Conservation (phyloP, 2,113 vertebrate genomes). For the Lates calcarifer region DNA sequence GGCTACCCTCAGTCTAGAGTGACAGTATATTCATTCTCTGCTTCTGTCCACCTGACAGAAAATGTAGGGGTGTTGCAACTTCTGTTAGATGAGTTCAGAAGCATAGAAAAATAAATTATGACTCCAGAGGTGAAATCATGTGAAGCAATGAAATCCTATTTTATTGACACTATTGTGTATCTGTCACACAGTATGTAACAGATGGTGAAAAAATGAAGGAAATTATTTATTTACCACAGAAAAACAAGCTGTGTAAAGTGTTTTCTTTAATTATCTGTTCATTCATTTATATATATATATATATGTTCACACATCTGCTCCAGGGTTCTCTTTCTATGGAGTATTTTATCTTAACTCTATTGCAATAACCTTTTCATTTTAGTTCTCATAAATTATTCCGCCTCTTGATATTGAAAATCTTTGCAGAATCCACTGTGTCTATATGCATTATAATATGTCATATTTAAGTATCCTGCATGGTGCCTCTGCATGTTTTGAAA, state of each 20-base stretch:
- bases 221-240: too few species aligned
- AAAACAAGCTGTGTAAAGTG: background rate
- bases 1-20: background rate
- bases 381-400: background rate
- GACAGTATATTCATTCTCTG: background rate
- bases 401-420: background rate
- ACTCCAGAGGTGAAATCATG: background rate
- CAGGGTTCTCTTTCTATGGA: background rate
- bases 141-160: background rate
- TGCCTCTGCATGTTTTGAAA: background rate
- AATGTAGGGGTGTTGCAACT: background rate
- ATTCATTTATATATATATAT: too few species aligned
- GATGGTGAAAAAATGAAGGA: background rate
- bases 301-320: too few species aligned
- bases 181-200: background rate
- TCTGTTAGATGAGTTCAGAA: background rate
- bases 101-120: background rate
- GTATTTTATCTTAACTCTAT: background rate
- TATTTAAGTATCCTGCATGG: background rate
- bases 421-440: conserved; percentile 2
- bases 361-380: background rate
- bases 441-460: background rate
- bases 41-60: background rate
- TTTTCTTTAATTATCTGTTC: background rate
- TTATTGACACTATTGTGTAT: background rate